phyloP scores from a whole-genome alignment of 2,888 invertebrate species.

The Notocelia uddmanniana region DNA sequence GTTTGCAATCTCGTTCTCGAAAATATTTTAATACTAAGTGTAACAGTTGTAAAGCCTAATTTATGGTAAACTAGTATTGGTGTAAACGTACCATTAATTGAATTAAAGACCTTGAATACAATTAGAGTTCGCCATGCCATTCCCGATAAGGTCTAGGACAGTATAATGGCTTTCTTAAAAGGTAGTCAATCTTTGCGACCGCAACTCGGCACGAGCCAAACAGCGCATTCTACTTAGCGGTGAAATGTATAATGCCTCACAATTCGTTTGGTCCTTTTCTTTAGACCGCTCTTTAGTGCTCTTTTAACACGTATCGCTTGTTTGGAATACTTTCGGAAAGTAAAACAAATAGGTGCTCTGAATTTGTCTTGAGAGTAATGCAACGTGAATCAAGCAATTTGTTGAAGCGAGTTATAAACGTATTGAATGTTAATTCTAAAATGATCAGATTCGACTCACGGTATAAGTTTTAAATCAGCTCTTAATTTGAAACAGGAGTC shows the following conservation, averaged over 20 bases:
- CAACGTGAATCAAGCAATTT: not conserved
- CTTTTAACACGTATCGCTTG: conserved; percentile 55
- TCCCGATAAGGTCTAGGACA: conserved; percentile 62
- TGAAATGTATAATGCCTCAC: conserved; percentile 73
- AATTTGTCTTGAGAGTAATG: too few relatives aligned
- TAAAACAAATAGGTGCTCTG: conserved; percentile 7
- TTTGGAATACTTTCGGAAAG: conserved; percentile 41
- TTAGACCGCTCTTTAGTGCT: conserved; percentile 56
- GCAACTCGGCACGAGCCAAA: conserved; percentile 61
- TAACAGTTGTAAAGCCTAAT: conserved; percentile 6
- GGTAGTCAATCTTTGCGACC: conserved; percentile 73
- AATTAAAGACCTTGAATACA: conserved; percentile 54
- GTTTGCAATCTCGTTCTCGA: too few relatives aligned
- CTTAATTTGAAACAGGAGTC: conserved; percentile 15
- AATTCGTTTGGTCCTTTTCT: conserved; percentile 59
- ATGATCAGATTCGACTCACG: too few relatives aligned
- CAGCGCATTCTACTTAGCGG: conserved; percentile 82
- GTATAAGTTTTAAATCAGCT: conserved; percentile 7
- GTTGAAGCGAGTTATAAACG: not conserved
- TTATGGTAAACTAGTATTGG: conserved; percentile 2
- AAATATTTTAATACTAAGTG: too few relatives aligned
- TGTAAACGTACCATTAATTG: conserved; percentile 43
- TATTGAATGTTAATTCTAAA: not conserved
- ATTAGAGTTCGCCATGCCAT: conserved; percentile 50
- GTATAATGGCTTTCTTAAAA: conserved; percentile 68